Conservation (phyloP, 1,140 invertebrate species). For the Zaprionus lachaisei region DNA sequence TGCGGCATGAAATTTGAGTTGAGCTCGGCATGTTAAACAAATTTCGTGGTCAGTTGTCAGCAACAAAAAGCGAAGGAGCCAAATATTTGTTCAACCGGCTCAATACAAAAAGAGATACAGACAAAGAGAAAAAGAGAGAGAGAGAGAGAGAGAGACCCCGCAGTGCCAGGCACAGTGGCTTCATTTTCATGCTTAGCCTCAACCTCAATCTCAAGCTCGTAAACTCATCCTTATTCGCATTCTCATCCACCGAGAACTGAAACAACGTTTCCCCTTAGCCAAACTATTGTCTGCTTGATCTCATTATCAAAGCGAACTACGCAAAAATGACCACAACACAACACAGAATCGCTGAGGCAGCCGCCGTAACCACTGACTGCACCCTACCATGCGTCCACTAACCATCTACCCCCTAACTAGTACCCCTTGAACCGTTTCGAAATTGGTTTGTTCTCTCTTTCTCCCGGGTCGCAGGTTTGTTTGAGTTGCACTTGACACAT, state of each 20-base stretch:
- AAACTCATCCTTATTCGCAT: background rate
- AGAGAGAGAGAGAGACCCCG: background rate
- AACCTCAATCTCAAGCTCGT: background rate
- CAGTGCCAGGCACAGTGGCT: background rate
- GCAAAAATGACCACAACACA: constrained; percentile 45
- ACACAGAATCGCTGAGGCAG: constrained; percentile 6
- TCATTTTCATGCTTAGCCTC: constrained; percentile 7
- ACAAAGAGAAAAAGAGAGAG: background rate
- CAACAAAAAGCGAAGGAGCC: constrained; percentile 54
- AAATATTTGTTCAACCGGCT: constrained; percentile 75
- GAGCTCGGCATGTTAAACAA: constrained; percentile 59
- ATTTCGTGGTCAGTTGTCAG: constrained; percentile 72
- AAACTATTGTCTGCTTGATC: constrained; percentile 64
- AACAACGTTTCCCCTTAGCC: background rate
- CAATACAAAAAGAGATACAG: constrained; percentile 15
- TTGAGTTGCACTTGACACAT: constrained; percentile 78
- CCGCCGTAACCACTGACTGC: background rate
- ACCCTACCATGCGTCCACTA: background rate
- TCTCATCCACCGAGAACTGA: background rate
- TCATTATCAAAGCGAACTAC: constrained; percentile 70
- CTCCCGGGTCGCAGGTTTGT: constrained; percentile 56
- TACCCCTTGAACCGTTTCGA: constrained; percentile 13
- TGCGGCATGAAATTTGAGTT: constrained; percentile 77
- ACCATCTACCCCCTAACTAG: background rate
- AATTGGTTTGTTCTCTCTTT: constrained; percentile 61